Base-by-base conservation (phyloP, 2,113 vertebrate genomes). In the Peromyscus leucopus region DNA sequence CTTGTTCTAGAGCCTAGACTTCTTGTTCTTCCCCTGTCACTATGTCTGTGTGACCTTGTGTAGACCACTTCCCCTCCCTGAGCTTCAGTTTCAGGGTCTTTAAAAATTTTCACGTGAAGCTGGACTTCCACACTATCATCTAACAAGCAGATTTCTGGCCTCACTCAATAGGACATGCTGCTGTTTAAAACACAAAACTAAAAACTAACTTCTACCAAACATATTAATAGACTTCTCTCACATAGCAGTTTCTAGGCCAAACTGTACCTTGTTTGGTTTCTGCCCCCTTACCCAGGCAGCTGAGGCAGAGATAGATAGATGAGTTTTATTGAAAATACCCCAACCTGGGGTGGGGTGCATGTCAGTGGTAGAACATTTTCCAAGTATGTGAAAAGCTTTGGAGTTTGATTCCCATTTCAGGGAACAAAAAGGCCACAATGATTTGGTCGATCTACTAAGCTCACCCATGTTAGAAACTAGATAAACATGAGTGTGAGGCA, bases 91-190 rank as follows among this genome's bases (percentile, higher is more conserved):
- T 91, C 51, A 87, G 86, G 59, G 72, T 89, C 93, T 93, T 63
- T 82, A 83, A 72, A 94, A 87, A 75, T 93, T 74, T 95, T 88
- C 61, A 71, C 26, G 36, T 88, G 63, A 78, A 76, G n/a, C 90
- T 95, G 59, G 36, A 26, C 39, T 97, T 69, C 51, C 80, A 39
- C 46, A 78, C 63, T 91, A 89, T 71, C 57, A 96, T 51, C 91
- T 86, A 94, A 91, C 80, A 90, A 89, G 33, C 82, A 94, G 74
- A 91, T 91, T 83, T 89, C 42, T 2, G 10, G 75, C 84, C 88
- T 85, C 31, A 48, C 28, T 51, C 65, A 48, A 69, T 36, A 83
- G 91, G 51, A 2, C 17, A 84, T 83, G 59, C 72, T 36, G 15
- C n/a, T 72, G 51, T 80, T 90, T 19, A 36, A 90, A 91, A n/a